Evolutionary conservation across 2,797 vertebrate species (phyloP), one percentile per base, ranked within the genome.

Genomic region (Xiphophorus birchmanni): DNA sequence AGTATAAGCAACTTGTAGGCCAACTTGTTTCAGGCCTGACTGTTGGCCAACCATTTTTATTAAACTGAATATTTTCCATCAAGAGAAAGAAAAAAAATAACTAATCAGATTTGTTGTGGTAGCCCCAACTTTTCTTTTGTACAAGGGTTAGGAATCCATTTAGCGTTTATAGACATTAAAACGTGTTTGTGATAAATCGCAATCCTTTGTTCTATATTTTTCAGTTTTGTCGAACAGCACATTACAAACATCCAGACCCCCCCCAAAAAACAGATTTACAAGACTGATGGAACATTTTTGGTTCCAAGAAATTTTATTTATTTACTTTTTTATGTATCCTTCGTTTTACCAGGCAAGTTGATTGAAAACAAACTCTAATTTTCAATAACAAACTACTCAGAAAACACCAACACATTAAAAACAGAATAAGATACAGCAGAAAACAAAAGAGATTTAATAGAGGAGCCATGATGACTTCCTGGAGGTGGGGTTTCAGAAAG

Each of bases 21-120:
- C 78, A 32, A 35, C 72, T 48, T 65, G 32, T 73, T 60, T 79
- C 72, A 44, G 23, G 18, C 65, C 65, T 40, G 9, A 23, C 37
- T 42, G 29, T 65, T 65, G 60, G 42, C 17, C 18, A 21, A 52
- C 47, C 72, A 5, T 50, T 32, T 5, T 50, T 52, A 50, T 50
- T 74, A 23, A 47, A 11, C 29, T 35, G 48, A 74, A 74, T 23
- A 23, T 9, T 48, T 7, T 73, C 17, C 47, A 18, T 21, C 15
- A 11, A 52, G 11, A 15, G 29, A 2, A 17, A 50, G 15, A 29
- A 23, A 5, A 32, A 37, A 73, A 40, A 17, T 15, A 13, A 42
- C 21, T 35, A 40, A 37, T 65, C 2, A 8, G 2, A 35, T 63
- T 63, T 63, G 58, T 63, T 35, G 1, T 35, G 6, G 15, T 63